Evolutionary conservation across 2,797 vertebrate genomes (phyloP).

Genomic region (Vespertilio murinus): DNA sequence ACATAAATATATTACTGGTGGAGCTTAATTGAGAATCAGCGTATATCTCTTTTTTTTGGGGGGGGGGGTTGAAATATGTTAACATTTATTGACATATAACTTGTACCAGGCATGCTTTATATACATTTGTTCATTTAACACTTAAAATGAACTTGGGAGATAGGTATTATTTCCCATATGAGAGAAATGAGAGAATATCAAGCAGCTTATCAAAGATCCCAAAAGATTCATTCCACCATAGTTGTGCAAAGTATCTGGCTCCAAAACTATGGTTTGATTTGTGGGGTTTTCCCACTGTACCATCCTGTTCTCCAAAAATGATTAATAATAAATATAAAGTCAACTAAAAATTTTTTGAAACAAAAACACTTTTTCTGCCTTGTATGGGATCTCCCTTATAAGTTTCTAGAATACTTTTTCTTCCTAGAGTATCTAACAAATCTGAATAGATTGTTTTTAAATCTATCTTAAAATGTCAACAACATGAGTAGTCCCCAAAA

Average conservation of each 20-base stretch:
- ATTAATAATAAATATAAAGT: background rate
- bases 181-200: background rate
- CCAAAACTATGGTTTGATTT: background rate
- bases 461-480: conserved; percentile 7
- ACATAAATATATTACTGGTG: background rate
- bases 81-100: background rate
- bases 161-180: background rate
- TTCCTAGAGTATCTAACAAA: background rate
- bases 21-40: background rate
- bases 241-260: background rate
- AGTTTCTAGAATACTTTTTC: background rate
- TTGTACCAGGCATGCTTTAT: background rate
- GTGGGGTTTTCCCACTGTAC: background rate
- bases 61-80: background rate
- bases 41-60: background rate
- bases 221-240: background rate
- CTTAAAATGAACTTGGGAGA: background rate
- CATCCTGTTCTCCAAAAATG: background rate
- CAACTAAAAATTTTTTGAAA: background rate
- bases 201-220: background rate
- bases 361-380: conserved; percentile 5
- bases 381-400: background rate
- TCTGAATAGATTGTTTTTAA: background rate
- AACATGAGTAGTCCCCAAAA: background rate
- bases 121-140: conserved; percentile 1